These are phyloP conservation scores for Tricholauxania praeusta DNA, from an alignment of 2,888 invertebrate genomes.

Conservation along the genomic window DNA sequence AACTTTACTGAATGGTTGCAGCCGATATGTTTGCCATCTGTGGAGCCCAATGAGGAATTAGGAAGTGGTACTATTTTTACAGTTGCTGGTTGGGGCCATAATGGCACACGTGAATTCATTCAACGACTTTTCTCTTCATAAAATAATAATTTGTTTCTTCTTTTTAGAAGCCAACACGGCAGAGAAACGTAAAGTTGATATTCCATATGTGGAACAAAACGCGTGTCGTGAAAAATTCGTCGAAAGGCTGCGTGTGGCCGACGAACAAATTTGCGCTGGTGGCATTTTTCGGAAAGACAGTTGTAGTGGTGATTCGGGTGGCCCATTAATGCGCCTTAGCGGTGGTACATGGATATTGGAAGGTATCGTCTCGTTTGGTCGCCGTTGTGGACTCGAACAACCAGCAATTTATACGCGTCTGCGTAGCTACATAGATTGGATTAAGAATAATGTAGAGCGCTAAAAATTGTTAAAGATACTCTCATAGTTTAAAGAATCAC, in stretches of 20 bases:
- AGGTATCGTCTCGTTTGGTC: slow-evolving; percentile 76
- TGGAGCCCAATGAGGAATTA: slow-evolving; percentile 17
- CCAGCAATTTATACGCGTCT: slow-evolving; percentile 48
- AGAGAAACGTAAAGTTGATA: slow-evolving; percentile 42
- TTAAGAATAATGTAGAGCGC: slow-evolving; percentile 42
- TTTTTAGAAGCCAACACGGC: slow-evolving; percentile 37
- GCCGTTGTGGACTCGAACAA: slow-evolving; percentile 70
- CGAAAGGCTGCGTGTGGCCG: slow-evolving; percentile 37
- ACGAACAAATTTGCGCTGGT: slow-evolving; percentile 75
- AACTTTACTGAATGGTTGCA: slow-evolving; percentile 68
- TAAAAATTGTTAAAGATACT: slow-evolving; percentile 14
- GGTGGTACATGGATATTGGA: slow-evolving; percentile 69
- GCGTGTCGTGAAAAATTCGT: slow-evolving; percentile 37
- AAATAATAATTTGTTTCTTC: too few species aligned
- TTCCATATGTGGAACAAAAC: slow-evolving; percentile 45
- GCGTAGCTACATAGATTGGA: slow-evolving; percentile 46
- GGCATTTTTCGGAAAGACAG: slow-evolving; percentile 75
- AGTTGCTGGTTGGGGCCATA: slow-evolving; percentile 74
- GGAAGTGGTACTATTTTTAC: slow-evolving; percentile 52
- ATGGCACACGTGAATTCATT: slow-evolving; percentile 59
- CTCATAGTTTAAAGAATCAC: neutral
- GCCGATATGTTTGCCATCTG: slow-evolving; percentile 72
- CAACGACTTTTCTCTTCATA: neutral
- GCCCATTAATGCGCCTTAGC: slow-evolving; percentile 73
- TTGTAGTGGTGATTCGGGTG: slow-evolving; percentile 80